A percentile compares a stretch with the other conserved stretches of the same genome.
phyloP scores from a whole-genome alignment of 2,113 vertebrate species.

The Syngnathus typhle region DNA sequence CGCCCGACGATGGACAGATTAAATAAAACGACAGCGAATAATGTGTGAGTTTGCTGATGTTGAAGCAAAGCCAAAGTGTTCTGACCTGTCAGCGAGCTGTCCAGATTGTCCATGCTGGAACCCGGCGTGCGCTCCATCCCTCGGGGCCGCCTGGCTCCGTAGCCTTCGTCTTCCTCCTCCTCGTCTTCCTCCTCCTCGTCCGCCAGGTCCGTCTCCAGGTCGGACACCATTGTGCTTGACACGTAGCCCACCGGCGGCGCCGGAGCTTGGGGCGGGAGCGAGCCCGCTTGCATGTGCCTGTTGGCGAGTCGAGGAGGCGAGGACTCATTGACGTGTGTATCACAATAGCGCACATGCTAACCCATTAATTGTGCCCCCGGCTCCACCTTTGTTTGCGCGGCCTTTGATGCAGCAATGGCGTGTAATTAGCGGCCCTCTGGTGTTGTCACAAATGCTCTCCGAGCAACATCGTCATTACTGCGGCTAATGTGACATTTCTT shows the following conservation, averaged over 20 bases:
- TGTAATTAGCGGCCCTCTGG: constrained; percentile 72
- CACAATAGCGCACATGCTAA: constrained; percentile 53
- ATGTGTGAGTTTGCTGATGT: no score
- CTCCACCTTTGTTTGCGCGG: constrained; percentile 47
- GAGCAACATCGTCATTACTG: constrained; percentile 72
- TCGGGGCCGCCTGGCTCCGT: constrained; percentile 83
- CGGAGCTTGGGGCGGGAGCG: constrained; percentile 88
- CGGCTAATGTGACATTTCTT: constrained; percentile 66
- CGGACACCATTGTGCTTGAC: constrained; percentile 93
- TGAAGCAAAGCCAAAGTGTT: not conserved
- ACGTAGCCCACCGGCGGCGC: constrained; percentile 92
- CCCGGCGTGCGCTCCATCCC: constrained; percentile 91
- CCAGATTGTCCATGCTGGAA: constrained; percentile 97
- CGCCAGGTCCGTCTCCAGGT: constrained; percentile 91
- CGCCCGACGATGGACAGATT: no score
- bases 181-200: constrained; percentile 87
- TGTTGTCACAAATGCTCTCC: constrained; percentile 68
- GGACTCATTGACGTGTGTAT: not conserved
- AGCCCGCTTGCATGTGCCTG: constrained; percentile 94
- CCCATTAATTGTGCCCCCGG: constrained; percentile 66
- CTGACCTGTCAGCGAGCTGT: constrained; percentile 94
- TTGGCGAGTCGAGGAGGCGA: not conserved
- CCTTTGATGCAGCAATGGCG: constrained; percentile 60
- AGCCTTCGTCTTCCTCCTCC: constrained; percentile 87
- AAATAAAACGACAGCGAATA: no score